These are phyloP conservation scores for Pardosa pseudoannulata DNA, from an alignment of 2,888 invertebrate species.

Conservation along the genomic window DNA sequence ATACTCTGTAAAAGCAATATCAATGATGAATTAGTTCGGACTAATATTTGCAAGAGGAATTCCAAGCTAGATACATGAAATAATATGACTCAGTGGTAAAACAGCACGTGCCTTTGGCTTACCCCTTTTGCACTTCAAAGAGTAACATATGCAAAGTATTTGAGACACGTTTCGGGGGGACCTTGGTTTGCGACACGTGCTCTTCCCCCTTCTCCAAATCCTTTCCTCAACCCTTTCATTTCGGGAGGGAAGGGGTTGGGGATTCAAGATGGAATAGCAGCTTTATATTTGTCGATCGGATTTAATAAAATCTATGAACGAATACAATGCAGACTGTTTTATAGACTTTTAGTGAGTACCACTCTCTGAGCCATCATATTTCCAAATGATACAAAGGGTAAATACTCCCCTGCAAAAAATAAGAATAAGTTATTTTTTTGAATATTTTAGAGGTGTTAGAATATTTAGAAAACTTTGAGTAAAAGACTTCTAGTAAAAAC, in stretches of 20 bases:
- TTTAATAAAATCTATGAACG: neutral
- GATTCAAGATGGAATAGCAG: neutral
- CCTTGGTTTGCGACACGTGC: slow-evolving; percentile 14
- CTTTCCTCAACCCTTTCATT: slow-evolving; percentile 42
- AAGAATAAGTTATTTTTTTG: no score
- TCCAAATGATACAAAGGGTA: no score
- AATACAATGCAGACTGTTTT: no score
- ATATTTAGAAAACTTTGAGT: no score
- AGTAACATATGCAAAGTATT: slow-evolving; percentile 66
- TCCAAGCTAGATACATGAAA: slow-evolving; percentile 11
- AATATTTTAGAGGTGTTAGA: no score
- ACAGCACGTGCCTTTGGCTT: slow-evolving; percentile 57
- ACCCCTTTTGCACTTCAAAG: slow-evolving; percentile 60
- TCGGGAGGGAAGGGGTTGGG: neutral
- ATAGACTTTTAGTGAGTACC: no score
- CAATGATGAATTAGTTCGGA: slow-evolving; percentile 52
- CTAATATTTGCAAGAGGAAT: slow-evolving; percentile 53
- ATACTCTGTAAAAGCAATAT: slow-evolving; percentile 36
- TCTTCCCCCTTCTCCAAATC: neutral
- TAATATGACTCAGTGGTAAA: slow-evolving; percentile 47
- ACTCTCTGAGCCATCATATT: no score
- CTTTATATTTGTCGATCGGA: neutral
- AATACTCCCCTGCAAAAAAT: no score
- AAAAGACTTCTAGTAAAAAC: no score
- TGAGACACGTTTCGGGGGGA: neutral